These are phyloP conservation scores for Ceriagrion tenellum DNA, from an alignment of 2,888 invertebrate genomes.

Conservation along the genomic window DNA sequence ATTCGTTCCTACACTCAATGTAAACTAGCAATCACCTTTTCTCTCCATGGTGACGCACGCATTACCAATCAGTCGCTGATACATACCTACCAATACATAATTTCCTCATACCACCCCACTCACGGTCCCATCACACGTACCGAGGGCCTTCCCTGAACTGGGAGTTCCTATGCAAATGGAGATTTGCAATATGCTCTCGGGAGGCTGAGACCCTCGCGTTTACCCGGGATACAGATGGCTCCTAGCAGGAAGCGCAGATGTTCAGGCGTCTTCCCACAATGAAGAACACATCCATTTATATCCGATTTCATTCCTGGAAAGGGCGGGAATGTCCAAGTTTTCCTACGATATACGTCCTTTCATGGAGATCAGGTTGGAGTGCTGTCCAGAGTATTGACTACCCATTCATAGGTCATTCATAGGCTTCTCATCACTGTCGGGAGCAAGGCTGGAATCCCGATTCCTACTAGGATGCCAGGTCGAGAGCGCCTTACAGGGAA, in stretches of 20 bases:
- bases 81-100: no score
- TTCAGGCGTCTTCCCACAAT: background rate
- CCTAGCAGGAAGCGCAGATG: background rate
- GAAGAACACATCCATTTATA: background rate
- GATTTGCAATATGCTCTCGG: background rate
- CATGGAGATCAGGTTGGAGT: no score
- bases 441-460: no score
- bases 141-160: background rate
- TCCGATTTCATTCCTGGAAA: background rate
- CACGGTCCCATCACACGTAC: background rate
- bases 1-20: no score
- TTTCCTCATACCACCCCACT: background rate
- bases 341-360: background rate
- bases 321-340: background rate
- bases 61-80: background rate
- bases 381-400: no score
- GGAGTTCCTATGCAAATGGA: background rate
- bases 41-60: background rate
- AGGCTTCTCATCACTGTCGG: no score
- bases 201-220: background rate
- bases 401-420: no score
- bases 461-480: no score
- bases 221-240: background rate
- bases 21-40: no score
- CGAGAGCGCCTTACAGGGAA: no score